These are phyloP conservation scores for Eristalis arbustorum DNA, from an alignment of 2,888 invertebrate species.

Conservation along the genomic window DNA sequence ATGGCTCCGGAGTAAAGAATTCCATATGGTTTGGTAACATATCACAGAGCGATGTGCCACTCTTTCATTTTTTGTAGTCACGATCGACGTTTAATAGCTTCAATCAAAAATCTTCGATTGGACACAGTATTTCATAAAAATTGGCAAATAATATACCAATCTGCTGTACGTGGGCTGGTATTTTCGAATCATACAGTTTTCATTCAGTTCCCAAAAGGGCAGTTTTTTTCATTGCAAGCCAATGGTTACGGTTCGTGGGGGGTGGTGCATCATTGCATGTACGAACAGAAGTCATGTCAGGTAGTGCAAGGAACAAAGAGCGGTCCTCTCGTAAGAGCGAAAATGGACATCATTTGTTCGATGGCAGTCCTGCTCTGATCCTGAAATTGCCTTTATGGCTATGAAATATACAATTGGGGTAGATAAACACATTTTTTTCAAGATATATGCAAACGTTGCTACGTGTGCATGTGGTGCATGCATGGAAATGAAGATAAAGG, in stretches of 20 bases:
- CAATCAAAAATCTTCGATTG: slow-evolving; percentile 60
- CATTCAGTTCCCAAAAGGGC: slow-evolving; percentile 19
- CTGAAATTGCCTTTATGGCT: slow-evolving; percentile 34
- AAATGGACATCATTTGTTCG: slow-evolving; percentile 59
- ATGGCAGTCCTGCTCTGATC: neutral
- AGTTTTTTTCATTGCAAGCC: slow-evolving; percentile 12
- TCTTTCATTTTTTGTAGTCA: slow-evolving; percentile 30
- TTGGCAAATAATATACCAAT: slow-evolving; percentile 8
- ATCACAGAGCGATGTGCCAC: neutral
- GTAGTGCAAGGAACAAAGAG: neutral
- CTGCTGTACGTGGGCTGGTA: slow-evolving; percentile 20
- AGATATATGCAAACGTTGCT: neutral
- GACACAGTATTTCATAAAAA: slow-evolving; percentile 50
- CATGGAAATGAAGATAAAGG: slow-evolving; percentile 1
- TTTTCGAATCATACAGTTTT: slow-evolving; percentile 9
- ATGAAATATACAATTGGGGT: slow-evolving; percentile 20
- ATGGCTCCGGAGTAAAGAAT: slow-evolving; percentile 10
- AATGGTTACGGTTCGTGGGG: neutral
- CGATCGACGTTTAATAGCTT: slow-evolving; percentile 55
- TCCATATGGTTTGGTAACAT: neutral
- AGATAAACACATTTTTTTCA: neutral
- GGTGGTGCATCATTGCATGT: slow-evolving; percentile 16
- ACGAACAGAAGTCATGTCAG: slow-evolving; percentile 19
- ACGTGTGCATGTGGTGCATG: neutral
- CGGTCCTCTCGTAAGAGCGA: slow-evolving; percentile 16